Evolutionary conservation across 1,140 invertebrate species (phyloP).

Genomic region (Cotesia chilonis): DNA sequence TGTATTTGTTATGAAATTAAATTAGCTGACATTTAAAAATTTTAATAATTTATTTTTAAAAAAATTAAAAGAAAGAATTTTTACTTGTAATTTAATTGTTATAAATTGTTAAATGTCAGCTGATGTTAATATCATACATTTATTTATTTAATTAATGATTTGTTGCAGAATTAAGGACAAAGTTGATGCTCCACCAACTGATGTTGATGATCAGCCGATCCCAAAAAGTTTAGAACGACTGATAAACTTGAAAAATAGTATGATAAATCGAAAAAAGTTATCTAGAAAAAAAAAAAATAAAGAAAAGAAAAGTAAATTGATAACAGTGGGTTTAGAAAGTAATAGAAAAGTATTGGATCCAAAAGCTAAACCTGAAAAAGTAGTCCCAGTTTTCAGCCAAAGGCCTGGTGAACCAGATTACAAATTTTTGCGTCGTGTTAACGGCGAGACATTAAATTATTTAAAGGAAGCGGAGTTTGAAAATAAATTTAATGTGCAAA

Average conservation of each 20-base stretch:
- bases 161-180: slow-evolving; percentile 71
- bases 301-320: slow-evolving; percentile 48
- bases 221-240: slow-evolving; percentile 71
- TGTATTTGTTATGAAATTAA: background rate
- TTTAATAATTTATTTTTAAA: too few relatives aligned
- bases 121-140: too few relatives aligned
- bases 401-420: slow-evolving; percentile 59
- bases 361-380: slow-evolving; percentile 61
- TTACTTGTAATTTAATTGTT: too few relatives aligned
- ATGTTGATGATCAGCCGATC: slow-evolving; percentile 73
- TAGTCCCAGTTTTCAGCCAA: slow-evolving; percentile 65
- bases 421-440: slow-evolving; percentile 65
- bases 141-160: too few relatives aligned
- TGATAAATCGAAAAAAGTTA: slow-evolving; percentile 53
- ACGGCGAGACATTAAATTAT: slow-evolving; percentile 64
- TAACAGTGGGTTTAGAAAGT: slow-evolving; percentile 46
- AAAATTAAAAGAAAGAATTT: too few relatives aligned
- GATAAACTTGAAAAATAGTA: slow-evolving; percentile 68
- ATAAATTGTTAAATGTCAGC: too few relatives aligned
- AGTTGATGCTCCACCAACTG: slow-evolving; percentile 73
- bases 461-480: slow-evolving; percentile 68
- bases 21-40: too few relatives aligned
- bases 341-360: slow-evolving; percentile 41
- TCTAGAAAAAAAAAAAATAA: slow-evolving; percentile 53
- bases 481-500: slow-evolving; percentile 67